Evolutionary conservation across 2,113 vertebrate species (phyloP), one percentile per base, ranked within the genome.

Genomic region (Enhydra lutris): DNA sequence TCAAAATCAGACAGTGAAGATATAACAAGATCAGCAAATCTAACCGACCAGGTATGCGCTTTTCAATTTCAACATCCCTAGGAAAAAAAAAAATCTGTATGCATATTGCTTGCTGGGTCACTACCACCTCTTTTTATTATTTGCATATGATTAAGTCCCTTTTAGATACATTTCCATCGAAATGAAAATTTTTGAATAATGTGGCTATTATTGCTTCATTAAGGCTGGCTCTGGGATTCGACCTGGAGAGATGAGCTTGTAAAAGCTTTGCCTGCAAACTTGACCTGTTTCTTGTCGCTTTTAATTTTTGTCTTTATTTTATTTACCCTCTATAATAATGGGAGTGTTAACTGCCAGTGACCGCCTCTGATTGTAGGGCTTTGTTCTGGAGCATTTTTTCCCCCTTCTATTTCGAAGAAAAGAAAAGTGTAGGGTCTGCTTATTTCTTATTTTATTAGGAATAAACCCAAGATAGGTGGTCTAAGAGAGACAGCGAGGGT

Each of bases 1-100:
- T 99, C 99, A 98, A 99, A 99, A 98, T 99, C 99, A 98, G 99
- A 99, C 99, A 99, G 99, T 97, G 99, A 99, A 99, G 99, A 99
- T 98, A 99, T 99, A 99, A 99, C 99, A 93, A 99, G 99, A 99
- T 99, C 99, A 98, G 99, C 99, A 98, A 99, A 99, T 93, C 99
- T 99, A 97, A 99, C 99, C 78, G 99, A 99, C 99, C 99, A 99
- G 99, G 99, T 99, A 99, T 97, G 98, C 82, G 90, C 97, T 98
- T 96, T 96, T 98, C 98, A 95, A 95, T 13, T 97, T 63, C 92
- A 97, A 97, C 97, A 97, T 97, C 0, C 89, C 97, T 97, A 95
- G 76, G 76, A 34, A 57, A 80, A 90, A 96, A 97, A 97, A 98
- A 98, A 98, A 99, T 99, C 98, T 99, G 99, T 99, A 99, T 99